These are phyloP conservation scores for Athrips mouffetella DNA, from an alignment of 2,888 invertebrate genomes.

Conservation along the genomic window DNA sequence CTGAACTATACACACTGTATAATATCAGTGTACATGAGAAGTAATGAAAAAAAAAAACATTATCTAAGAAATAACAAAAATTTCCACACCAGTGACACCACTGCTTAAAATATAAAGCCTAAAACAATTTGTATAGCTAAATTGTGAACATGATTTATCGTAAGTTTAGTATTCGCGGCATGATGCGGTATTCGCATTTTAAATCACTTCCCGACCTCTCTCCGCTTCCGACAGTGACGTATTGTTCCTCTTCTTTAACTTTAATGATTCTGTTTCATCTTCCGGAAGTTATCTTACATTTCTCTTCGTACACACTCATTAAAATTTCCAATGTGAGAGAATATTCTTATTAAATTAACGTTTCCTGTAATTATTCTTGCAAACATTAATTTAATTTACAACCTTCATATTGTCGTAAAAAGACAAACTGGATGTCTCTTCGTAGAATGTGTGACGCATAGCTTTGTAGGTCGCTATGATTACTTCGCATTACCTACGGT, in stretches of 20 bases:
- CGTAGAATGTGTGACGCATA: conserved; percentile 10
- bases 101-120: too few relatives aligned
- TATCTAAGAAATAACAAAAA: too few relatives aligned
- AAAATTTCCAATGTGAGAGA: conserved; percentile 34
- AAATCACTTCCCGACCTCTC: conserved; percentile 72
- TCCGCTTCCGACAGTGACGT: conserved; percentile 67
- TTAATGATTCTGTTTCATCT: conserved; percentile 72
- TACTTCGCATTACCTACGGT: too few relatives aligned
- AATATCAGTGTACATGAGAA: too few relatives aligned
- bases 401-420: too few relatives aligned
- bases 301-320: conserved; percentile 44
- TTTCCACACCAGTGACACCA: too few relatives aligned
- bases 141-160: too few relatives aligned
- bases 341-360: conserved; percentile 13
- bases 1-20: too few relatives aligned
- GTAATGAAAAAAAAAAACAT: too few relatives aligned
- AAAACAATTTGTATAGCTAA: too few relatives aligned
- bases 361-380: neutral
- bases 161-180: conserved; percentile 62
- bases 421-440: conserved; percentile 11
- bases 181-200: conserved; percentile 69
- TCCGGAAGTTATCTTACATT: conserved; percentile 63
- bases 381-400: conserved; percentile 9
- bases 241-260: conserved; percentile 73
- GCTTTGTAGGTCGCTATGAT: too few relatives aligned